Percentiles rank a stretch among this genome's conserved stretches.
Evolutionary conservation across 2,888 invertebrate genomes (phyloP).

Genomic region (Andricus curvator): DNA sequence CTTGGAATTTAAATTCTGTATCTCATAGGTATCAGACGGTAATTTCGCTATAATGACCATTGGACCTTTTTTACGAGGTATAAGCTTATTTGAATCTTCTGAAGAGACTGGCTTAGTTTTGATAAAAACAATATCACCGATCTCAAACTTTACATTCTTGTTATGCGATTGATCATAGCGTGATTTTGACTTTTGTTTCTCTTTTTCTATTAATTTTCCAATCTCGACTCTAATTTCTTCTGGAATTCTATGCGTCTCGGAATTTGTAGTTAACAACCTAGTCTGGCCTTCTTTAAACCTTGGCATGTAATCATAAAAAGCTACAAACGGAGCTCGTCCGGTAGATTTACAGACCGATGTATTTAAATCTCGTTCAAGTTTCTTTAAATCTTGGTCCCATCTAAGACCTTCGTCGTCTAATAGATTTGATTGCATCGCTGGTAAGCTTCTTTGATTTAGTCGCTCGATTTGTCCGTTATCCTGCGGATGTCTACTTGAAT

Average conservation of each 20-base stretch:
- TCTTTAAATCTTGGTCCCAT: constrained; percentile 14
- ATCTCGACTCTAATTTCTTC: constrained; percentile 17
- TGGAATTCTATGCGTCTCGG: constrained; percentile 3
- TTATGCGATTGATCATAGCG: constrained; percentile 17
- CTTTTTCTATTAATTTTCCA: constrained; percentile 16
- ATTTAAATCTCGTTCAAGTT: constrained; percentile 30
- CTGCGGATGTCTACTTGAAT: neutral
- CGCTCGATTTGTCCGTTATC: constrained; percentile 42
- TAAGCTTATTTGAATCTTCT: constrained; percentile 21
- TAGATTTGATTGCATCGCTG: constrained; percentile 10
- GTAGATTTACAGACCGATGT: neutral
- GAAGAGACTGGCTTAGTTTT: neutral
- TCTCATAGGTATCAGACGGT: constrained; percentile 22
- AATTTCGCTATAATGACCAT: neutral
- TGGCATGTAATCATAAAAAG: constrained; percentile 7
- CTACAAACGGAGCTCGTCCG: neutral
- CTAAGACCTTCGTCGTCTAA: neutral
- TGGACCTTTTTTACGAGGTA: constrained; percentile 8
- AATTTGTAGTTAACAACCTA: neutral
- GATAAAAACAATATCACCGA: constrained; percentile 31
- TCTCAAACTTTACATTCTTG: constrained; percentile 36
- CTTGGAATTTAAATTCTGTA: neutral
- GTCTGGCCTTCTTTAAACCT: neutral
- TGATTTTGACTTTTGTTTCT: constrained; percentile 29
- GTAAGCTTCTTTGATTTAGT: constrained; percentile 39